Base-by-base conservation (phyloP, 2,888 invertebrate genomes). In the Coenonympha glycerion region DNA sequence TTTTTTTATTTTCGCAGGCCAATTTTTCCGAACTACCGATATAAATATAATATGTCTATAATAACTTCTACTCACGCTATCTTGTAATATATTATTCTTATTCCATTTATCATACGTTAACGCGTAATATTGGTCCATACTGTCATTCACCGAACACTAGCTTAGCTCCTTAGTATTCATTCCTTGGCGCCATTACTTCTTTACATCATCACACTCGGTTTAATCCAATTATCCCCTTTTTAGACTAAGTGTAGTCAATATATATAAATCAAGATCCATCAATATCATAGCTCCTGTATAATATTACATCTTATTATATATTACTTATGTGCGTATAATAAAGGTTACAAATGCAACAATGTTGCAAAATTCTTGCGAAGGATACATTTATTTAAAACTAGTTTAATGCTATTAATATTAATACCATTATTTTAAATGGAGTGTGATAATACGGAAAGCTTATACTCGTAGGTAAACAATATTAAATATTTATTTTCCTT, bases 361-460 rank as follows among this genome's bases (percentile, higher is more conserved):
- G 53, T 54, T 48, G 54, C 54, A 48, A 54, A 53, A 40, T 51
- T 48, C 24, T 39, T 28, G 30, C 31, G 22, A 48, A 45, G 44
- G 42, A 54, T 47, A 50, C 31, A 42, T 48, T 50, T 51, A 42
- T 48, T 50, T 51, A 47, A 54, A 54, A 50, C 54, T 40, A 51
- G 54, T 51, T 47, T 44, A 40, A 15, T 44, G 19, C 9, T 47
- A 54, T 54, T 24, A 54, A 54, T 55, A 52, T 52, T 52, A 52
- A 52, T 47, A 49, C 1, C 31, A 30, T 9, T 40, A 49, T 39
- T n/a, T n/a, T n/a, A n/a, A 42, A 36, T 22, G 18, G 26, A 47
- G 28, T 39, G 40, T 36, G 40, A 47, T 49, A 45, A 13, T 45
- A 24, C 40, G 47, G 37, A 30, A 47, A 47, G 22, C 33, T 33